phyloP scores from a whole-genome alignment of 2,888 invertebrate genomes.

The Drosophila histrio region DNA sequence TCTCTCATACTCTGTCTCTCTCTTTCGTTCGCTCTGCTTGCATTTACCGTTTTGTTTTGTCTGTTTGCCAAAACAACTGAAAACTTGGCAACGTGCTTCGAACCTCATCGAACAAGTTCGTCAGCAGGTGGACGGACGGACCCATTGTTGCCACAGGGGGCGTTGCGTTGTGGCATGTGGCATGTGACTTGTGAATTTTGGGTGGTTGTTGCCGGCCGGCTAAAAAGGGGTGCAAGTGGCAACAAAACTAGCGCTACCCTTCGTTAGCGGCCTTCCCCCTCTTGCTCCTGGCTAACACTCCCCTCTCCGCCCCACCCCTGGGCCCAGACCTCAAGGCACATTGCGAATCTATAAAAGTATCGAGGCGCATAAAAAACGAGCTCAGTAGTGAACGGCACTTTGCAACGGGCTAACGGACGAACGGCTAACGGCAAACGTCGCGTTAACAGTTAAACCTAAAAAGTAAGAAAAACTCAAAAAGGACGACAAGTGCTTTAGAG shows the following conservation, averaged over 20 bases:
- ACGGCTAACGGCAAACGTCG: constrained; percentile 13
- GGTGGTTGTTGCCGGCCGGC: constrained; percentile 70
- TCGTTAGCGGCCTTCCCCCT: constrained; percentile 1
- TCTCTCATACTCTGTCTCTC: neutral
- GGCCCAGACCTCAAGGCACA: constrained; percentile 65
- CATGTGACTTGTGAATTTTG: constrained; percentile 22
- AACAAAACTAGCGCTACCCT: constrained; percentile 32
- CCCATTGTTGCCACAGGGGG: constrained; percentile 5
- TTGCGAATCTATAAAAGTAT: constrained; percentile 84
- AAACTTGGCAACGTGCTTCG: constrained; percentile 73
- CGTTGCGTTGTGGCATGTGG: neutral
- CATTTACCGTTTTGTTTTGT: constrained; percentile 55
- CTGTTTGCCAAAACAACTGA: constrained; percentile 41
- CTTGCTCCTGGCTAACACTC: constrained; percentile 31
- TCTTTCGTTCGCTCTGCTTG: constrained; percentile 4
- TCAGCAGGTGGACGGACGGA: constrained; percentile 45
- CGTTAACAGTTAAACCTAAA: constrained; percentile 12
- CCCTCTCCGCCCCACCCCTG: neutral
- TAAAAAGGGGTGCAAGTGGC: constrained; percentile 58
- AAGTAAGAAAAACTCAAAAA: constrained; percentile 1
- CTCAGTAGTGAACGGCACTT: constrained; percentile 84
- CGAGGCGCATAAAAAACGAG: constrained; percentile 82
- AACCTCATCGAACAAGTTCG: constrained; percentile 70
- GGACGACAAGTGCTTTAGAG: constrained; percentile 26
- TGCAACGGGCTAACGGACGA: constrained; percentile 57